A percentile compares a stretch with the other conserved stretches of the same genome.
phyloP scores from a whole-genome alignment of 2,113 vertebrate species.

The Brachionichthys hirsutus region DNA sequence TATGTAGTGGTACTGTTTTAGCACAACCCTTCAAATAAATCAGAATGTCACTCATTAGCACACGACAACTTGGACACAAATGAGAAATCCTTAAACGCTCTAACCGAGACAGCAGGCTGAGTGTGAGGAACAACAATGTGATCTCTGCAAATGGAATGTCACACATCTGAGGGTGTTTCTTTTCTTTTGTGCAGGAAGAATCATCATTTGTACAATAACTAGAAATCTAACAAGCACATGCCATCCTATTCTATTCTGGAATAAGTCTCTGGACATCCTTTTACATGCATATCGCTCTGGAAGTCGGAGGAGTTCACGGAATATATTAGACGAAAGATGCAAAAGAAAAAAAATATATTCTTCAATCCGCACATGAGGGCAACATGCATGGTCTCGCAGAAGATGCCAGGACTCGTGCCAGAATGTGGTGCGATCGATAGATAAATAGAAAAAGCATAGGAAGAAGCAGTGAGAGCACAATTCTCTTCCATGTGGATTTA shows the following conservation, averaged over 20 bases:
- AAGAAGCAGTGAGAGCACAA: constrained; percentile 48
- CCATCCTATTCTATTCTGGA: constrained; percentile 63
- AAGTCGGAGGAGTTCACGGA: constrained; percentile 46
- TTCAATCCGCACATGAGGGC: constrained; percentile 37
- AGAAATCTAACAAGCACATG: constrained; percentile 47
- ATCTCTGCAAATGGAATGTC: constrained; percentile 31
- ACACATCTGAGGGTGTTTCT: constrained; percentile 14
- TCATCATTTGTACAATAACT: constrained; percentile 17
- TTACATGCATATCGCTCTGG: constrained; percentile 55
- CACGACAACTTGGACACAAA: constrained; percentile 59
- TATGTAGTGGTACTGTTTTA: constrained; percentile 86
- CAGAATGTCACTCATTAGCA: constrained; percentile 79
- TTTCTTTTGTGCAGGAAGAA: constrained; percentile 9
- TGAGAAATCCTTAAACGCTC: constrained; percentile 33
- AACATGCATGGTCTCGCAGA: constrained; percentile 57
- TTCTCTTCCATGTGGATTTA: constrained; percentile 82
- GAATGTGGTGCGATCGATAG: constrained; percentile 48
- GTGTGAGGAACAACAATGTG: constrained; percentile 29
- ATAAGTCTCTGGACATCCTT: constrained; percentile 59
- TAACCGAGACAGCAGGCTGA: constrained; percentile 23
- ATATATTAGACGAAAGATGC: constrained; percentile 70
- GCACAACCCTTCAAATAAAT: constrained; percentile 82
- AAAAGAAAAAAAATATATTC: constrained; percentile 69
- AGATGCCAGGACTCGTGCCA: constrained; percentile 65
- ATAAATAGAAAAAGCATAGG: constrained; percentile 51